Percentiles rank a stretch among this genome's conserved stretches.
phyloP scores from a whole-genome alignment of 2,113 vertebrate species.

The Ginglymostoma cirratum region DNA sequence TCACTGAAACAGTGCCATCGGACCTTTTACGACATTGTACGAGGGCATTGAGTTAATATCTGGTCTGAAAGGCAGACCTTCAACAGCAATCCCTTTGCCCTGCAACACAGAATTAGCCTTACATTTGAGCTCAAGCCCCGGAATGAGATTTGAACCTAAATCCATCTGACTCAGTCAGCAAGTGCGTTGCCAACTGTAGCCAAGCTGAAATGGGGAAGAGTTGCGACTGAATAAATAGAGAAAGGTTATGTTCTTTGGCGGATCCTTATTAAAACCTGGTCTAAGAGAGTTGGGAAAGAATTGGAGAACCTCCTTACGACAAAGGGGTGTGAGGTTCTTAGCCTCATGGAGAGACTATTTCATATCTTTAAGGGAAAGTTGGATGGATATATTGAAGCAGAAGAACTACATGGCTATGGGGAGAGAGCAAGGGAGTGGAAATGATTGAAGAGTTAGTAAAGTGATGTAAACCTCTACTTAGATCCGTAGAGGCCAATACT shows the following conservation, averaged over 20 bases:
- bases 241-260: background rate
- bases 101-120: too few relatives aligned
- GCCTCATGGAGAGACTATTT: background rate
- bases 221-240: too few relatives aligned
- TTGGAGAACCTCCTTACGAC: background rate
- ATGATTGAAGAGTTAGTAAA: background rate
- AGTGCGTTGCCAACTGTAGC: too few relatives aligned
- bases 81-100: too few relatives aligned
- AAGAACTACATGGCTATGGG: background rate
- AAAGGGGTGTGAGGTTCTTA: background rate
- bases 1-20: too few relatives aligned
- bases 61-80: too few relatives aligned
- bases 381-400: background rate
- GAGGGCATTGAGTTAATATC: too few relatives aligned
- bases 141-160: too few relatives aligned
- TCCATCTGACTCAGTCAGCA: too few relatives aligned
- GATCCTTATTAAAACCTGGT: background rate
- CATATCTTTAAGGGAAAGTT: background rate
- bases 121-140: too few relatives aligned
- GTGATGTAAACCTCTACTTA: background rate
- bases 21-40: too few relatives aligned
- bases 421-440: background rate
- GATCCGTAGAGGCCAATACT: background rate
- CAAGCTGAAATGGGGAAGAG: too few relatives aligned
- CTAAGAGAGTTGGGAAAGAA: background rate